Evolutionary conservation across 2,113 vertebrate species (phyloP), one percentile per base, ranked within the genome.

Genomic region (Scartelaos histophorus): DNA sequence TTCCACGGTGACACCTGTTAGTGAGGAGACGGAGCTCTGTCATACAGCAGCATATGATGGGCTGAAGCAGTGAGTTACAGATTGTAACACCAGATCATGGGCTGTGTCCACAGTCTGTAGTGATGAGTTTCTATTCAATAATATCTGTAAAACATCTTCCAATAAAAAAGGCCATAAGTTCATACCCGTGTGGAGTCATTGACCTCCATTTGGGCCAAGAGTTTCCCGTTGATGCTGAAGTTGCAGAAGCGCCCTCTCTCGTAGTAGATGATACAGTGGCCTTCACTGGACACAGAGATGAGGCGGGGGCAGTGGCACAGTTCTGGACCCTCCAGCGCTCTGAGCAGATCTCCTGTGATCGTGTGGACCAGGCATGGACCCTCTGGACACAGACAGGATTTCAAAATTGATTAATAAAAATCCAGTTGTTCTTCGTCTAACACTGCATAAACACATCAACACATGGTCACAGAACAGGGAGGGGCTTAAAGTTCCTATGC

Each of bases 191-290:
- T 96, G 70, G 97, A 97, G 82, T 99, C 97, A 21, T 94, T 98
- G 90, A 98, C 95, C 84, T 99, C 97, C 97, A 98, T 99, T 81
- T 99, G 96, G 74, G 96, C 97, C 90, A 99, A 90, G 75, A 97
- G 95, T 86, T 99, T 99, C 54, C 97, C 97, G 34, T 99, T 99
- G 76, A 99, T 98, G 95, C 97, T 99, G 91, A 99, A 98, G 91
- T 98, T 99, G 93, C 96, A 98, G 93, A 99, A 98, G 38, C 94
- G 94, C 21, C 98, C 97, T 80, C 97, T 89, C 86, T 99, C 97
- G 6, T 99, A 99, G 94, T 97, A 96, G 87, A 99, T 98, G 91
- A 99, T 97, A 87, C 97, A 99, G 92, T 99, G 98, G 76, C 98
- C 98, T 92, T 99, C 98, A 38, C 98, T 99, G 87, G 98, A 99